These are phyloP conservation scores for Ispidina lecontei DNA, from an alignment of 2,797 vertebrate genomes.

Conservation along the genomic window DNA sequence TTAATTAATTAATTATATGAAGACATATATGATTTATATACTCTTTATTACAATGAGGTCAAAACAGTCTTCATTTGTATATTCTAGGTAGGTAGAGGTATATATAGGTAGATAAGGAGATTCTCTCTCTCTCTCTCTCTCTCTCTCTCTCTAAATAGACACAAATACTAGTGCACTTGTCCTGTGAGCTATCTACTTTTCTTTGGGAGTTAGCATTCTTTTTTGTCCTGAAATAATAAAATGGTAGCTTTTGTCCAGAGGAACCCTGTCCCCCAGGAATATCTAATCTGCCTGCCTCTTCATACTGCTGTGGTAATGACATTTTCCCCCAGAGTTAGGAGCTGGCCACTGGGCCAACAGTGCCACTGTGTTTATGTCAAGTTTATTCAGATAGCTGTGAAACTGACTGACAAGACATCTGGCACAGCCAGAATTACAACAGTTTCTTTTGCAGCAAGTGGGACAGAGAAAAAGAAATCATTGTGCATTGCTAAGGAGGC, in stretches of 20 bases:
- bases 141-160: neutral
- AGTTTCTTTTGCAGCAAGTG: constrained; percentile 17
- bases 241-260: neutral
- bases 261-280: neutral
- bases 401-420: constrained; percentile 39
- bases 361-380: neutral
- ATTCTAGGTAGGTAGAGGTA: neutral
- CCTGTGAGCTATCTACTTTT: neutral
- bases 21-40: neutral
- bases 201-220: neutral
- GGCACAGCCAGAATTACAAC: neutral
- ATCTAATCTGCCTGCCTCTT: neutral
- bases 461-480: neutral
- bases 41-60: neutral
- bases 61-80: neutral
- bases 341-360: neutral
- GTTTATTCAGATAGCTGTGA: constrained; percentile 1
- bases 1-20: neutral
- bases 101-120: neutral
- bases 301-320: neutral
- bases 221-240: neutral
- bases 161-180: neutral
- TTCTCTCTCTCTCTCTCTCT: no score
- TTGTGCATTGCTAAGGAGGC: neutral
- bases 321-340: neutral